A percentile compares a stretch with the other conserved stretches of the same genome.
phyloP scores from a whole-genome alignment of 2,888 invertebrate species.

The Alviniconcha strummeri region DNA sequence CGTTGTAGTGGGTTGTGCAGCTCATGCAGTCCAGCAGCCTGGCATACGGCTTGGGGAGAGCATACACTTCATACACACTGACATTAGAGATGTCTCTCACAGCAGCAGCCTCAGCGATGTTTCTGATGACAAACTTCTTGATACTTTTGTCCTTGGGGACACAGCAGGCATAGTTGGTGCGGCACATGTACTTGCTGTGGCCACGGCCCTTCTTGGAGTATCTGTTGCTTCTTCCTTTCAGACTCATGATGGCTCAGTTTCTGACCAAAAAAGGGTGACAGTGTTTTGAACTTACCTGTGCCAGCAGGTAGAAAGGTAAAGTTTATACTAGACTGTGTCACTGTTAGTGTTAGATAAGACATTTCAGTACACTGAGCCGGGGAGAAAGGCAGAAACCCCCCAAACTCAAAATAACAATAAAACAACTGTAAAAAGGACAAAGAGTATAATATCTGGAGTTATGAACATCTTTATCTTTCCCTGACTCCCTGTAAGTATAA shows the following conservation, averaged over 20 bases:
- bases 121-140: slow-evolving; percentile 96
- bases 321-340: no score
- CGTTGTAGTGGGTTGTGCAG: slow-evolving; percentile 99
- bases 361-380: no score
- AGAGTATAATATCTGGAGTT: no score
- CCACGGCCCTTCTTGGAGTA: slow-evolving; percentile 99
- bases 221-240: slow-evolving; percentile 98
- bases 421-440: no score
- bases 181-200: slow-evolving; percentile 97
- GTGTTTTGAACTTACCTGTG: no score
- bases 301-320: no score
- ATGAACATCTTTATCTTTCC: no score
- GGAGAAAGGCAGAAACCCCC: no score
- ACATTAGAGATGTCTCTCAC: slow-evolving; percentile 98
- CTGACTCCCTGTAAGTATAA: no score
- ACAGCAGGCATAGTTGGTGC: slow-evolving; percentile 99
- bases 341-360: no score
- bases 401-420: no score
- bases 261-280: no score
- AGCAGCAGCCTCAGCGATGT: slow-evolving; percentile 98
- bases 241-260: slow-evolving; percentile 77
- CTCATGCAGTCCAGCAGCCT: slow-evolving; percentile 99
- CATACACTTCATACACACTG: slow-evolving; percentile 92
- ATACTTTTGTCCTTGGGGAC: slow-evolving; percentile 99
- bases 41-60: slow-evolving; percentile 98